Base-by-base conservation (phyloP, 2,888 invertebrate species). In the Cheilosia vernalis region DNA sequence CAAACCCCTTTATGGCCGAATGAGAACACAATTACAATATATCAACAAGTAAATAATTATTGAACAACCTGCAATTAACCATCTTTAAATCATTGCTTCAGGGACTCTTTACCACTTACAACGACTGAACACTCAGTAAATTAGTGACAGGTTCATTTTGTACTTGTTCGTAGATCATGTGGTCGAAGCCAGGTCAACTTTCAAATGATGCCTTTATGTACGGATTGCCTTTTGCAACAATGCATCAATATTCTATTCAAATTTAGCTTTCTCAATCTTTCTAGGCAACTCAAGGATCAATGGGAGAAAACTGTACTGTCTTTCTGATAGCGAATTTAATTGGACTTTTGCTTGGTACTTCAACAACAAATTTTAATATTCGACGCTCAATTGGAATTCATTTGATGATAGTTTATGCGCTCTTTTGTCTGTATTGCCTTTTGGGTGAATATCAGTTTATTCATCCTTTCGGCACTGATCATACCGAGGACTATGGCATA, bases 251-350 rank as follows among this genome's bases (percentile, higher is more conserved):
- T 2, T 24, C 2, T 5, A 19, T 17, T 2, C 27, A 4, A 10
- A 13, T 53, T 19, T 10, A 0, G 17, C 27, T 17, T 51, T 58
- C n/a, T 47, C 10, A 13, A 0, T n/a, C 7, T 10, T 49, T 17
- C 7, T 30, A 89, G 90, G 60, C 87, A 0, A 63, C 84, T 4
- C 72, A 88, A 61, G 90, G 90, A 2, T 77, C 81, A 3, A 85
- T 89, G 69, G 89, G 90, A 0, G 89, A 88, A 72, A 89, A 88
- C 13, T 88, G 88, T 49, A 82, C 88, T 19, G 64, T 89, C 6
- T 90, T 89, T 55, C n/a, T 87, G n/a, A 51, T 88, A 30, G 58
- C 88, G 13, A 66, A 84, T n/a, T 64, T 89, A 4, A 21, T 82
- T 21, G 51, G 79, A 7, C 63, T 87, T 0, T 33, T 90, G 2